Percentiles rank a stretch among this genome's conserved stretches.
These are phyloP conservation scores for Drosophila ezoana DNA, from an alignment of 2,888 invertebrate genomes.

Conservation along the genomic window DNA sequence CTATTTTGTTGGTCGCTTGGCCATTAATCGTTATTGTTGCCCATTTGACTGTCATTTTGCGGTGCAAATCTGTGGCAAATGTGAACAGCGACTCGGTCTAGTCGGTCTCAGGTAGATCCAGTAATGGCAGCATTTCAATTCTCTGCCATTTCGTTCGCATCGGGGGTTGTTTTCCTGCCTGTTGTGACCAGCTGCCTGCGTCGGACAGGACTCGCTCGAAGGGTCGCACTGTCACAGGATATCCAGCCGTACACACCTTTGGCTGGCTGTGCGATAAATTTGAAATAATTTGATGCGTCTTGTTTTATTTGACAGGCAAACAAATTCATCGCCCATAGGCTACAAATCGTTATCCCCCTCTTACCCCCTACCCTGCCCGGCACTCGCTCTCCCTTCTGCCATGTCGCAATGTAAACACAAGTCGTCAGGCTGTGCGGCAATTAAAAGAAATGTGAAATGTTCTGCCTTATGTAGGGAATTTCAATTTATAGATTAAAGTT, in stretches of 20 bases:
- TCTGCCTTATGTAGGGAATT: constrained; percentile 61
- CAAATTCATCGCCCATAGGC: constrained; percentile 71
- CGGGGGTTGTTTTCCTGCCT: constrained; percentile 50
- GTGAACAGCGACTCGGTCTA: constrained; percentile 20
- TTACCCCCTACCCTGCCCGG: not conserved
- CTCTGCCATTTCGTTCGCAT: not conserved
- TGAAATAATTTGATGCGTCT: constrained; percentile 79
- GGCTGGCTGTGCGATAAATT: constrained; percentile 67
- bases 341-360: constrained; percentile 36
- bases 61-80: constrained; percentile 73
- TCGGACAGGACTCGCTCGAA: constrained; percentile 31
- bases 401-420: constrained; percentile 63
- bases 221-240: constrained; percentile 44
- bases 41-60: constrained; percentile 70
- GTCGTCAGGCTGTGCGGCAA: constrained; percentile 64
- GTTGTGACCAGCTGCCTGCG: constrained; percentile 35
- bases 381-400: not conserved
- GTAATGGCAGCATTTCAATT: too few relatives aligned
- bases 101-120: too few relatives aligned
- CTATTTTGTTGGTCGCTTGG: constrained; percentile 19
- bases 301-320: constrained; percentile 78
- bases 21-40: constrained; percentile 70
- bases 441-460: constrained; percentile 66
- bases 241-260: constrained; percentile 50
- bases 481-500: constrained; percentile 77